A percentile compares a stretch with the other conserved stretches of the same genome.
These are phyloP conservation scores for Nicator chloris DNA, from an alignment of 2,113 vertebrate genomes.

Conservation along the genomic window DNA sequence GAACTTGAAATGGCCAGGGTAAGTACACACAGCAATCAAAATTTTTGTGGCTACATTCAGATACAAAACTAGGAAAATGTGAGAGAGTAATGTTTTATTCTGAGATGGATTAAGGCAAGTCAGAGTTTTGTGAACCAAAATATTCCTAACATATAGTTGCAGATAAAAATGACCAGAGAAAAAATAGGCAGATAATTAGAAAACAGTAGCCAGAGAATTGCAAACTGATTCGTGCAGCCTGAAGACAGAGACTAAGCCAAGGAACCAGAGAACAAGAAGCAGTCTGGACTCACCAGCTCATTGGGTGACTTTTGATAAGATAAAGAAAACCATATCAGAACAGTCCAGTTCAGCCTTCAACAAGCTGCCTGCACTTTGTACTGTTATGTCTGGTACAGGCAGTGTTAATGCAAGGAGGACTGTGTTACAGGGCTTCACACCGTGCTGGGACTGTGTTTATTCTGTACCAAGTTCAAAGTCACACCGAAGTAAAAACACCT, in stretches of 20 bases:
- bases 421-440: not conserved
- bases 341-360: not conserved
- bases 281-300: not conserved
- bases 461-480: not conserved
- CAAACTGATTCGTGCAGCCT: not conserved
- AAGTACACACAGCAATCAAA: not conserved
- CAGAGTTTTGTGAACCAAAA: not conserved
- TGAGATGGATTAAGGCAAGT: not conserved
- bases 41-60: not conserved
- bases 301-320: not conserved
- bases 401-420: not conserved
- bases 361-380: not conserved
- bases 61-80: not conserved
- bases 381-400: not conserved
- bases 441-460: not conserved
- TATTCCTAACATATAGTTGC: not conserved
- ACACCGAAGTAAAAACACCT: not conserved
- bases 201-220: not conserved
- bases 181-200: not conserved
- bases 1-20: not conserved
- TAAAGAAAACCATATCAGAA: not conserved
- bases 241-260: not conserved
- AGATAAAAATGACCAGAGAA: not conserved
- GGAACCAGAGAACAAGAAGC: not conserved
- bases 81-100: not conserved